Base-by-base conservation (phyloP, 2,888 invertebrate species). In the Ommatoiulus sabulosus region DNA sequence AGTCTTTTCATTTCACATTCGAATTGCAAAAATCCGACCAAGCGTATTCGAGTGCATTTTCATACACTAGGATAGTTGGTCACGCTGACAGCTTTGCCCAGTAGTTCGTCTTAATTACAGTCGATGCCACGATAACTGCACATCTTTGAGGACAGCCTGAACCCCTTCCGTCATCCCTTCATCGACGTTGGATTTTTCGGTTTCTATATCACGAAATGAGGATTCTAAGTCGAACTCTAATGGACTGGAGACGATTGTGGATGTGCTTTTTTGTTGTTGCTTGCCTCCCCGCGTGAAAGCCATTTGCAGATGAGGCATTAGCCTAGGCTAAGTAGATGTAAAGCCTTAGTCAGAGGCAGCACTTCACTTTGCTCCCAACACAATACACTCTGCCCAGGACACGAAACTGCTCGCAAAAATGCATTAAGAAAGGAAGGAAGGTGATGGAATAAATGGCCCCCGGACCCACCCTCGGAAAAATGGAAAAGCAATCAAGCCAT, bases 261-360 rank as follows among this genome's bases (percentile, higher is more conserved):
- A 72, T 72, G 72, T 72, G 72, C 72, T 72, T 72, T 72, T 72
- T 72, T 72, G 72, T 72, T 72, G 72, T 72, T 24, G 72, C 24
- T 24, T 72, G 72, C 72, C 24, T 8, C 72, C 72, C 72, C 72
- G 72, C 72, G 72, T 72, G 72, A 72, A 72, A 72, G 72, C 72
- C 72, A 72, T 72, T 72, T 72, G 72, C 72, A 72, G 72, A 72
- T 72, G 72, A 72, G 72, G 24, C 72, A 72, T 72, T 72, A 72
- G 72, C 72, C 72, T 72, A 72, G 72, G 72, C 72, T 72, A 72
- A 72, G 72, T 72, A 72, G 72, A 72, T 72, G 72, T 72, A 72
- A 72, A 72, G 72, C 72, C 72, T 72, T 72, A 72, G 72, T 72
- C 72, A 72, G 72, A 72, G 72, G 24, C 72, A 72, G 72, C 72